Evolutionary conservation across 2,888 invertebrate genomes (phyloP), one percentile per base, ranked within the genome.

Genomic region (Tiphia femorata): DNA sequence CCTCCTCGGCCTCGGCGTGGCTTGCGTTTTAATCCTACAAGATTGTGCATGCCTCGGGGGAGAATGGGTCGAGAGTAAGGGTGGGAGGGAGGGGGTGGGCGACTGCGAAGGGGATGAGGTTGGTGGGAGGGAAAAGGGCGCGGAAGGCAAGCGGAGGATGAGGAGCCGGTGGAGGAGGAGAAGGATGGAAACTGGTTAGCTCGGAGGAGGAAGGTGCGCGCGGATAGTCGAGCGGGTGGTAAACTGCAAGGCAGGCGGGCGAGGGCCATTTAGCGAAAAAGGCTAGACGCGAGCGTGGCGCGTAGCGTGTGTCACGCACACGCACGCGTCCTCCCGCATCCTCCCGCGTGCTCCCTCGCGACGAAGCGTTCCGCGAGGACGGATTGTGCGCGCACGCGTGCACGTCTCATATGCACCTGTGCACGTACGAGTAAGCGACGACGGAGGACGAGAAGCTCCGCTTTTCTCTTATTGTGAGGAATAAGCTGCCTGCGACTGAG

Each of bases 11-110:
- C 25, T 37, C 38, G 41, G 33, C 48, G 38, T 37, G 37, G 61
- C 35, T 54, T 67, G 64, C 65, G 75, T 77, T 77, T 80, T 79
- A 78, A 79, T 77, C 77, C 73, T 74, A 62, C 72, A 77, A 78
- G 77, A 77, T 78, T 73, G 76, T 77, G 67, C 68, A 71, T 69
- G 63, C 67, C 59, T n/a, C 62, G 64, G 62, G 57, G 33, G 61
- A 61, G 43, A n/a, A n/a, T n/a, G n/a, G n/a, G n/a, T n/a, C n/a
- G n/a, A n/a, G n/a, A n/a, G n/a, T n/a, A n/a, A 53, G 16, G 49
- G 43, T 23, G 20, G 62, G 43, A 49, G 16, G 23, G 50, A 29
- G 35, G 35, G 16, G 27, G 14, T 12, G 21, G 50, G 40, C n/a
- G 35, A 41, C 19, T 19, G 17, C 10, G n/a, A 19, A 8, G 17